Evolutionary conservation across 2,888 invertebrate genomes (phyloP).

Genomic region (Fragum sueziense): DNA sequence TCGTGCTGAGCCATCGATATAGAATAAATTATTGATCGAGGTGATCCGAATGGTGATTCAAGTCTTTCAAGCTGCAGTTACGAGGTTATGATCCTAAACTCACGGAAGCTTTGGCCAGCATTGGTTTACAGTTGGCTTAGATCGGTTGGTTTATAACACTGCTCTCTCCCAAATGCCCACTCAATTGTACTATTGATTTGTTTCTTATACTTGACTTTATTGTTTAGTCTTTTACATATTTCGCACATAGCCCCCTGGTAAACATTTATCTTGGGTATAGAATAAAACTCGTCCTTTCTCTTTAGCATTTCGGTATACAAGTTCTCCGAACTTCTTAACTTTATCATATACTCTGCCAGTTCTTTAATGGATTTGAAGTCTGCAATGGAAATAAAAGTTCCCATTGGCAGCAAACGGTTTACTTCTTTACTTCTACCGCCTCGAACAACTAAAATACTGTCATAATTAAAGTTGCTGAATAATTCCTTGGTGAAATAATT

Average conservation of each 20-base stretch:
- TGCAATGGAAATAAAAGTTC: constrained; percentile 32
- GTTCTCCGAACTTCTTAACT: constrained; percentile 22
- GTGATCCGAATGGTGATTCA: too few relatives aligned
- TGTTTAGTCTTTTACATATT: background rate
- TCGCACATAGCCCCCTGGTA: constrained; percentile 50
- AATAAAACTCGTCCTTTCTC: constrained; percentile 40
- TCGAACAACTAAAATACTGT: constrained; percentile 12
- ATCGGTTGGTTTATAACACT: too few relatives aligned
- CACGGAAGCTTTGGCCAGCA: too few relatives aligned
- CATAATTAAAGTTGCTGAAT: background rate
- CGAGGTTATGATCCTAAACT: too few relatives aligned
- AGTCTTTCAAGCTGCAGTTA: too few relatives aligned
- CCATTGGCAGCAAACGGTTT: constrained; percentile 8
- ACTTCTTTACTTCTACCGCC: constrained; percentile 32
- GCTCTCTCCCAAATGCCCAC: background rate
- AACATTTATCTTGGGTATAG: constrained; percentile 21
- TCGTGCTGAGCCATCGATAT: too few relatives aligned
- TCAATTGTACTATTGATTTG: constrained; percentile 29
- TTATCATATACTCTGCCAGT: constrained; percentile 27
- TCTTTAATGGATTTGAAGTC: constrained; percentile 33
- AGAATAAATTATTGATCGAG: too few relatives aligned
- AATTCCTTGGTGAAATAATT: background rate
- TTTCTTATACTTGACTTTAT: constrained; percentile 36
- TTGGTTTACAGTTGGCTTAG: too few relatives aligned
- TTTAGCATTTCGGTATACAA: constrained; percentile 27